Evolutionary conservation across 2,113 vertebrate genomes (phyloP).

Genomic region (Alces alces): DNA sequence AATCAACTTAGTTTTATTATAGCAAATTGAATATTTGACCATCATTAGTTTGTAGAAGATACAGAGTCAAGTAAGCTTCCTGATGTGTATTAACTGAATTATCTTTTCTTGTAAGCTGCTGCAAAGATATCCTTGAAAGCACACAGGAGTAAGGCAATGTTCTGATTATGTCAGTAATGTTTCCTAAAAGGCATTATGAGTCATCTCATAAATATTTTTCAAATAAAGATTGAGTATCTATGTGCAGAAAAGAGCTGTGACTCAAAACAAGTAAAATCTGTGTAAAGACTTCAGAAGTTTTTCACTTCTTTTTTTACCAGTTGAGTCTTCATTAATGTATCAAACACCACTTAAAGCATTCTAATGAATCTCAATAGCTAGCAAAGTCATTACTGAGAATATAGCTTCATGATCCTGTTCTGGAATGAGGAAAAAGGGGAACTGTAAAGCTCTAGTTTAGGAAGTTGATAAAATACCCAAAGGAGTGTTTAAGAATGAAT

Average conservation of each 20-base stretch:
- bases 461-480: background rate
- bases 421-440: background rate
- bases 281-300: background rate
- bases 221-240: background rate
- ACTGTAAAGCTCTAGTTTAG: background rate
- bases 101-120: background rate
- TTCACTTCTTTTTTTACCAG: background rate
- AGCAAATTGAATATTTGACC: conserved; percentile 11
- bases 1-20: conserved; percentile 39
- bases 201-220: background rate
- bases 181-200: background rate
- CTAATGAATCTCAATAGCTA: background rate
- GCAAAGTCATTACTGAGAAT: background rate
- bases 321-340: background rate
- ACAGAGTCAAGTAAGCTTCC: conserved; percentile 18
- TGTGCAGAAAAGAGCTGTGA: background rate
- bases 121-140: background rate
- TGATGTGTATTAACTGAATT: background rate
- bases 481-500: background rate
- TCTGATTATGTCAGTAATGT: background rate
- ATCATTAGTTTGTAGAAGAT: conserved; percentile 7
- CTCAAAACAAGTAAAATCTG: background rate
- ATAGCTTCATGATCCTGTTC: background rate
- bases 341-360: background rate
- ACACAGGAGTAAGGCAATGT: background rate